These are phyloP conservation scores for Stenopsyche tienmushanensis DNA, from an alignment of 1,140 invertebrate genomes.

Conservation along the genomic window DNA sequence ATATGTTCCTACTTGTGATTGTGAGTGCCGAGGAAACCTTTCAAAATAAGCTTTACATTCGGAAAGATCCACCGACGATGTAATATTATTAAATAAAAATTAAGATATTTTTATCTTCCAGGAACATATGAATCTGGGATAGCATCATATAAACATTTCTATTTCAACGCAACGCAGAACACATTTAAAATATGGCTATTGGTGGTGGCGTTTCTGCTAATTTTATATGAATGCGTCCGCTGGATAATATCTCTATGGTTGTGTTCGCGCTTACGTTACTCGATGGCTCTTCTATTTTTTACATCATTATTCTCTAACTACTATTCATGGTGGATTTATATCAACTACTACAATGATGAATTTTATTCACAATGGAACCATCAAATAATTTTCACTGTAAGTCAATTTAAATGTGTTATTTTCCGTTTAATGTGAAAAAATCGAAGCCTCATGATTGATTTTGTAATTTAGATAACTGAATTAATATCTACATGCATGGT, in stretches of 20 bases:
- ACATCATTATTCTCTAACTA: conserved; percentile 78
- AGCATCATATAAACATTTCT: conserved; percentile 78
- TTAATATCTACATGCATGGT: conserved; percentile 68
- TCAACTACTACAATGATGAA: conserved; percentile 84
- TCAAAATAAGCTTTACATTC: too few relatives aligned
- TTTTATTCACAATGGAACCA: conserved; percentile 77
- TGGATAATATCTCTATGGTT: conserved; percentile 61
- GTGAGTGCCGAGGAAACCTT: too few relatives aligned
- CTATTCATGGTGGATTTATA: conserved; percentile 81
- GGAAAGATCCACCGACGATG: too few relatives aligned
- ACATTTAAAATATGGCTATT: conserved; percentile 76
- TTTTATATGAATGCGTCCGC: conserved; percentile 72
- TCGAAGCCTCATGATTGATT: neutral
- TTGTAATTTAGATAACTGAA: conserved; percentile 64
- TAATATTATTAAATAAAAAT: too few relatives aligned
- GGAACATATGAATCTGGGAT: conserved; percentile 75
- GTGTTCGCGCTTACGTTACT: conserved; percentile 58
- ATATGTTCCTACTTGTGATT: too few relatives aligned
- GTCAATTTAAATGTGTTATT: neutral
- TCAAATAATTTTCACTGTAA: conserved; percentile 71
- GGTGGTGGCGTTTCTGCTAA: conserved; percentile 65
- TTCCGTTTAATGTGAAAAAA: conserved; percentile 42
- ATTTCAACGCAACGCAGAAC: conserved; percentile 77
- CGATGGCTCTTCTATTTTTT: conserved; percentile 72
- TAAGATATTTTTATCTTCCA: conserved; percentile 46